A percentile compares a stretch with the other conserved stretches of the same genome.
Evolutionary conservation across 2,797 vertebrate species (phyloP).

Genomic region (Acomys russatus): DNA sequence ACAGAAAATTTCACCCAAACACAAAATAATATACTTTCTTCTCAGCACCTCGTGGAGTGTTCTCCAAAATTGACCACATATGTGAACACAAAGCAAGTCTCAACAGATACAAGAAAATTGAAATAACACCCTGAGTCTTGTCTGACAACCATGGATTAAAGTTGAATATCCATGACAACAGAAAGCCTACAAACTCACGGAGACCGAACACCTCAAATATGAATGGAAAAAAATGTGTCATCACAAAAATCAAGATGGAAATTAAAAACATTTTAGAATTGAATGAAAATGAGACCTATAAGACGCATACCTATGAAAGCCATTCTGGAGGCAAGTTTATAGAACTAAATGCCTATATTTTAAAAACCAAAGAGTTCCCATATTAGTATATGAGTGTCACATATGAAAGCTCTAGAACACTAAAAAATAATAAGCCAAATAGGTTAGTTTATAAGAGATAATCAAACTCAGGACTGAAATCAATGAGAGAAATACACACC

Average conservation of each 20-base stretch:
- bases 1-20: background rate
- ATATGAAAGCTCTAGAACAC: background rate
- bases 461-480: background rate
- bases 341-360: background rate
- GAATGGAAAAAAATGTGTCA: background rate
- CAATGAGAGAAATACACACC: background rate
- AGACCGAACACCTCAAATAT: background rate
- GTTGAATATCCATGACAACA: background rate
- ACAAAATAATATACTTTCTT: background rate
- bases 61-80: background rate
- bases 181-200: background rate
- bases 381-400: background rate
- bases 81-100: background rate
- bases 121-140: background rate
- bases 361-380: background rate
- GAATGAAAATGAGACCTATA: background rate
- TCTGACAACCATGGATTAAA: background rate
- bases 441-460: background rate
- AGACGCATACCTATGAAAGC: background rate
- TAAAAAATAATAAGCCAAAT: background rate
- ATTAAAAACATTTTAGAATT: background rate
- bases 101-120: background rate
- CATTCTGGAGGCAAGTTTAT: background rate
- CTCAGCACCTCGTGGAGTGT: background rate
- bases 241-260: background rate